Base-by-base conservation (phyloP, 92 coral and sea anemone genomes). In the Siderastrea siderea region DNA sequence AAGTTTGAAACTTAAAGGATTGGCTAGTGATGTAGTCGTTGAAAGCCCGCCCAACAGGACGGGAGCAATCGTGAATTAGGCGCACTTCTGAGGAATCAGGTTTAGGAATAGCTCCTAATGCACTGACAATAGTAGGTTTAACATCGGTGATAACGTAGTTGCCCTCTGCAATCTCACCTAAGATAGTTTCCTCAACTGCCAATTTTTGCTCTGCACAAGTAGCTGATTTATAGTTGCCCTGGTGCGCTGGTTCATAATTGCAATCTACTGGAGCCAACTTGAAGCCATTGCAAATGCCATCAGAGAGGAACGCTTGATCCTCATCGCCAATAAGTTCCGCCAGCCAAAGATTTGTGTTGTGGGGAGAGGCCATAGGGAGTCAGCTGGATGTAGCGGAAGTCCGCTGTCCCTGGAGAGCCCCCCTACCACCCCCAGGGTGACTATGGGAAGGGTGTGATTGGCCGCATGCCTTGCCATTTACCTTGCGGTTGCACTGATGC, bases 61-160 rank as follows among this genome's bases (percentile, higher is more conserved):
- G 78, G 5, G 84, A 88, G 68, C 89, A 83, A 6, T 89, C 93
- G 68, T 89, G 93, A 7, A 89, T 89, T 47, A 89, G 52, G 59
- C 61, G 89, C 12, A 84, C 48, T 51, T 84, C 84, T 44, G 55
- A 10, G 1, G 89, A 71, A 55, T 90, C 74, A 1, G 93, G 93
- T 77, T 90, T 90, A 52, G 93, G 93, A 79, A 90, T 83, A n/a
- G 90, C 93, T 79, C 87, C 93, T 73, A 85, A 62, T 13, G 89
- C 86, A 52, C 92, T 89, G 14, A 89, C 86, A 48, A 3, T 58
- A 7, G 88, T 83, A 17, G 85, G 92, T 58, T 83, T 89, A 47
- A n/a, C n/a, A 13, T 72, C 58, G 10, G 85, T 70, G 12, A 84
- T 63, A 15, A 72, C 74, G 58, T 90, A 90, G 65, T 84, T 90